phyloP scores from a whole-genome alignment of 1,140 invertebrate genomes.

The Hypothenemus hampei region DNA sequence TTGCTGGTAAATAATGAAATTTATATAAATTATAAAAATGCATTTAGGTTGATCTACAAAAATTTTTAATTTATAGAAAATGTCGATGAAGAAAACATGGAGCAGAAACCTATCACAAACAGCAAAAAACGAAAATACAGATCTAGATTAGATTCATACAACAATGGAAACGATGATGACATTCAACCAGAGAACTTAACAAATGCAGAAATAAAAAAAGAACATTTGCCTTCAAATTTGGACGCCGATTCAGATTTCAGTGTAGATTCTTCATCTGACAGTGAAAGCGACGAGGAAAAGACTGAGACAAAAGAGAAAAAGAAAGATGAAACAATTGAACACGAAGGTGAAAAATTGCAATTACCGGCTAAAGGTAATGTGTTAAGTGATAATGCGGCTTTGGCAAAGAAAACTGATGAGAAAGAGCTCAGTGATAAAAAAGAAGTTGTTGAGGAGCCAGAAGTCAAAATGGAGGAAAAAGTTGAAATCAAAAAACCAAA shows the following conservation, averaged over 20 bases:
- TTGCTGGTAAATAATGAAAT: too few relatives aligned
- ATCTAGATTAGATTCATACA: conserved; percentile 25
- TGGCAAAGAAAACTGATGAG: conserved; percentile 22
- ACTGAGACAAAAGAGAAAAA: conserved; percentile 27
- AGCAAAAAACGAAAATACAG: conserved; percentile 38
- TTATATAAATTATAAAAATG: too few relatives aligned
- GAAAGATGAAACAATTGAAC: conserved; percentile 28
- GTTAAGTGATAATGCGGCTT: conserved; percentile 20
- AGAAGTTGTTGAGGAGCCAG: conserved; percentile 19
- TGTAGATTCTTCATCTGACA: conserved; percentile 53
- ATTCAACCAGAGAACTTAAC: conserved; percentile 49
- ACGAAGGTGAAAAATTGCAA: conserved; percentile 28
- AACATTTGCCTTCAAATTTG: conserved; percentile 54
- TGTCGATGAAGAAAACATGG: too few relatives aligned
- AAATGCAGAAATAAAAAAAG: conserved; percentile 46
- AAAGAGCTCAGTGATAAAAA: conserved; percentile 13
- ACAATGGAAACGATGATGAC: conserved; percentile 24
- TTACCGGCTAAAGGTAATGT: conserved; percentile 23
- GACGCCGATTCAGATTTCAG: conserved; percentile 67
- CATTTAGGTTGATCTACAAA: too few relatives aligned
- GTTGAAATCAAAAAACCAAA: conserved; percentile 52
- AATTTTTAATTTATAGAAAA: too few relatives aligned
- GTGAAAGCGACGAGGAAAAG: conserved; percentile 36
- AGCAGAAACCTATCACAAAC: too few relatives aligned
- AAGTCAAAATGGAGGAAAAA: conserved; percentile 30